phyloP scores from a whole-genome alignment of 2,888 invertebrate species.

The Hirtodrosophila trivittata region DNA sequence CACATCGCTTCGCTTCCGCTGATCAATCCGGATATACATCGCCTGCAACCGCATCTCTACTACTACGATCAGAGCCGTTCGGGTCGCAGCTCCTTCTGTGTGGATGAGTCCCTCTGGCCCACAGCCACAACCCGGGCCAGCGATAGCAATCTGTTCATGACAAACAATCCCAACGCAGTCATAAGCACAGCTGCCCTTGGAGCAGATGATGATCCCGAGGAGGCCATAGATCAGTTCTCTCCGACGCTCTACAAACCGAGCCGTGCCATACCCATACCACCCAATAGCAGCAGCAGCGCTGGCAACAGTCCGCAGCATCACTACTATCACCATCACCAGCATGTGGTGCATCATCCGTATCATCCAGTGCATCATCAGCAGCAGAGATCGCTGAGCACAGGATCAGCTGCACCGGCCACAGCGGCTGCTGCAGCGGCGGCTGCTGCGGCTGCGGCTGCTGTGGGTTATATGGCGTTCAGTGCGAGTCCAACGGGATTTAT shows the following conservation, averaged over 20 bases:
- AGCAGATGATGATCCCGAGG: conserved; percentile 63
- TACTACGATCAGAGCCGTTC: conserved; percentile 72
- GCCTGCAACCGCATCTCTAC: conserved; percentile 60
- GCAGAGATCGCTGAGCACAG: conserved; percentile 44
- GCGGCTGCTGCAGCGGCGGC: conserved; percentile 18
- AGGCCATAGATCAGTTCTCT: conserved; percentile 79
- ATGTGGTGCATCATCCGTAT: conserved; percentile 3
- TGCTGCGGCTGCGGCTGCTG: conserved; percentile 46
- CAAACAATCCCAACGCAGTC: no score
- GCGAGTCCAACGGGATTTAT: conserved; percentile 75
- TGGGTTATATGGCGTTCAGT: conserved; percentile 71
- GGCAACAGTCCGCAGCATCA: conserved; percentile 79
- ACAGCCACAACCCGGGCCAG: conserved; percentile 32
- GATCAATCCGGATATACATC: conserved; percentile 30
- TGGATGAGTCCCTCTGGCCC: conserved; percentile 75
- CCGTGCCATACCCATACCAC: conserved; percentile 81
- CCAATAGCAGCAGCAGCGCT: conserved; percentile 69
- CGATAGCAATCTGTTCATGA: conserved; percentile 68
- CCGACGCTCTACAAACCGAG: conserved; percentile 73
- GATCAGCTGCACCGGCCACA: conserved; percentile 28
- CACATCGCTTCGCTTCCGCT: conserved; percentile 60
- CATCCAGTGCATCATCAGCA: conserved; percentile 21
- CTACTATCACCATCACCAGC: conserved; percentile 21
- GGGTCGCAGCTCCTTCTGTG: conserved; percentile 77
- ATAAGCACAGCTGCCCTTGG: conserved; percentile 29